Evolutionary conservation across 2,888 invertebrate species (phyloP), one percentile per base, ranked within the genome.

Genomic region (Leistus spinibarbis): DNA sequence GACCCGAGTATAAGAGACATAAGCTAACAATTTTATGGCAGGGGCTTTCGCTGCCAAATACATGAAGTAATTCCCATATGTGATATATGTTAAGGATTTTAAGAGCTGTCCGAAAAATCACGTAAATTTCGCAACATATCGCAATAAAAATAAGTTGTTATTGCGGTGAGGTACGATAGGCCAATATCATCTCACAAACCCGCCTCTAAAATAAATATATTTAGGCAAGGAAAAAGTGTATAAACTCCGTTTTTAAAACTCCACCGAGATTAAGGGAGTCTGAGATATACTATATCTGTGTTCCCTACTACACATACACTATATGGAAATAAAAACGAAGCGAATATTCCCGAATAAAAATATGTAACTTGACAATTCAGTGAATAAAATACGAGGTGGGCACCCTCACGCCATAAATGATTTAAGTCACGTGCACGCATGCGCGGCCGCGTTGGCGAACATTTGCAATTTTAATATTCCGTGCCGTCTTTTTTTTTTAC

Each of bases 161-260:
- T 56, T 56, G 65, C 24, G 66, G 72, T 57, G 65, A n/a, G 65
- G 64, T 54, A 53, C 54, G 54, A 57, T 9, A 0, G 4, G 9
- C 4, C 5, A 7, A 27, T 27, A 27, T 27, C 27, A 27, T 27
- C 27, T 27, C 27, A 64, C 71, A 54, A 54, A 54, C 64, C 54
- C 66, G 40, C 72, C 56, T 20, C 20, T 20, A 7, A 20, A 27
- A 57, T 72, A 63, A 71, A 71, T 66, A 66, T 27, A 65, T 64
- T 72, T 72, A 56, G 65, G 60, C 57, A 40, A 20, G 23, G 16
- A 66, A 72, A 71, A 71, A n/a, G n/a, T n/a, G 71, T 65, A 72
- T 66, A 72, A 72, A 72, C 72, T 72, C 56, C 65, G 72, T 72
- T 72, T 72, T 72, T 72, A 66, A 72, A 72, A 72, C 66, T 72